Percentiles rank a stretch among this genome's conserved stretches.
Evolutionary conservation across 2,888 invertebrate species (phyloP).

Genomic region (Empis livida): DNA sequence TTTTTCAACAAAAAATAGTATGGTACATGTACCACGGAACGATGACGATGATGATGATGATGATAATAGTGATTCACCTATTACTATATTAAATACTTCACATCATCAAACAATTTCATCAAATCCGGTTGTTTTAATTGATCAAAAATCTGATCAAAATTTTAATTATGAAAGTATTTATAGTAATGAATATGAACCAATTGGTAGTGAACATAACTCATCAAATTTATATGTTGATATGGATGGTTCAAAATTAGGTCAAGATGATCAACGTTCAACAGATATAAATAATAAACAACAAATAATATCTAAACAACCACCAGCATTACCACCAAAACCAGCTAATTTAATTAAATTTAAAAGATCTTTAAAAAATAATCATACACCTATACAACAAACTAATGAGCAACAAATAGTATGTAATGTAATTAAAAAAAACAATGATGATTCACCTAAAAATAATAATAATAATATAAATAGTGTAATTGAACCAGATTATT

Average conservation of each 20-base stretch:
- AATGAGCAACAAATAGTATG: constrained; percentile 13
- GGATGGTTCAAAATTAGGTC: constrained; percentile 42
- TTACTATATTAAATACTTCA: neutral
- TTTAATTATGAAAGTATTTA: constrained; percentile 49
- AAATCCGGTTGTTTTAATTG: constrained; percentile 8
- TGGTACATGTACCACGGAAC: constrained; percentile 36
- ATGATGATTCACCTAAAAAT: constrained; percentile 13
- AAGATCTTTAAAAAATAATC: constrained; percentile 25
- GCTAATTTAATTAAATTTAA: constrained; percentile 56
- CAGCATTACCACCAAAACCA: constrained; percentile 68
- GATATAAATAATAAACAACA: constrained; percentile 23
- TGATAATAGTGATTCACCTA: constrained; percentile 13
- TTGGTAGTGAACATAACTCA: constrained; percentile 35
- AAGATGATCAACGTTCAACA: constrained; percentile 25
- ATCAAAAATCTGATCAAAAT: constrained; percentile 31
- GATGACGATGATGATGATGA: constrained; percentile 24
- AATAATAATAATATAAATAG: constrained; percentile 23
- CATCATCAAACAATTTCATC: constrained; percentile 2
- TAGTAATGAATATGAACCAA: constrained; percentile 62
- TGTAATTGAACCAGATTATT: constrained; percentile 59
- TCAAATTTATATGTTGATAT: constrained; percentile 52
- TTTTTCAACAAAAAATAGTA: constrained; percentile 50
- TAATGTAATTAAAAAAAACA: neutral
- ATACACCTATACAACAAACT: constrained; percentile 18
- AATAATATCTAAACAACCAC: constrained; percentile 39